Conservation (phyloP, 2,113 vertebrate genomes). For the Lagopus leucura region DNA sequence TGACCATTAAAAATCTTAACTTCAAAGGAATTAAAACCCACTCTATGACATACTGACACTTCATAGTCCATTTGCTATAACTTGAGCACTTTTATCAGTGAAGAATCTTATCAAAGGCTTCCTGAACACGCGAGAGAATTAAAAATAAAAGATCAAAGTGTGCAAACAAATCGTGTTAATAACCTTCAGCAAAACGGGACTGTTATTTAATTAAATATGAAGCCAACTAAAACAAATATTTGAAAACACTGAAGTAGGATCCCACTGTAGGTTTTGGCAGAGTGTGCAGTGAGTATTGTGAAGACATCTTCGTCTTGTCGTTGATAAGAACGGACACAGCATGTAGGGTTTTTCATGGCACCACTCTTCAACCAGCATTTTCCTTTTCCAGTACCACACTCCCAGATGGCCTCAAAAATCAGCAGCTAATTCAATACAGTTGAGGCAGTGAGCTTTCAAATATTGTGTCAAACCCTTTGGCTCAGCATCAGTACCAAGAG, state of each 20-base stretch:
- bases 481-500: not conserved
- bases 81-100: not conserved
- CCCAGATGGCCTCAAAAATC: not conserved
- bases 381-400: not conserved
- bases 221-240: slow-evolving; percentile 35
- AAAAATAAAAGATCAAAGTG: slow-evolving; percentile 55
- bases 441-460: not conserved
- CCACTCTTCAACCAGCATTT: not conserved
- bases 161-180: slow-evolving; percentile 32
- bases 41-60: not conserved
- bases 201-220: slow-evolving; percentile 26
- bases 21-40: slow-evolving; percentile 31
- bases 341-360: not conserved
- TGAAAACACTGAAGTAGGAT: not conserved
- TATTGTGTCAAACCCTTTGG: not conserved
- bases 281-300: fast-evolving
- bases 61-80: not conserved
- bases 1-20: slow-evolving; percentile 19
- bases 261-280: not conserved
- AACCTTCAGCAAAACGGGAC: not conserved
- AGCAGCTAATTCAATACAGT: not conserved
- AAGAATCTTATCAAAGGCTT: slow-evolving; percentile 45
- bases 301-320: not conserved
- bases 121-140: not conserved
- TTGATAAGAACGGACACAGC: not conserved